phyloP scores from a whole-genome alignment of 1,140 invertebrate genomes.

The Ceratitis capitata region DNA sequence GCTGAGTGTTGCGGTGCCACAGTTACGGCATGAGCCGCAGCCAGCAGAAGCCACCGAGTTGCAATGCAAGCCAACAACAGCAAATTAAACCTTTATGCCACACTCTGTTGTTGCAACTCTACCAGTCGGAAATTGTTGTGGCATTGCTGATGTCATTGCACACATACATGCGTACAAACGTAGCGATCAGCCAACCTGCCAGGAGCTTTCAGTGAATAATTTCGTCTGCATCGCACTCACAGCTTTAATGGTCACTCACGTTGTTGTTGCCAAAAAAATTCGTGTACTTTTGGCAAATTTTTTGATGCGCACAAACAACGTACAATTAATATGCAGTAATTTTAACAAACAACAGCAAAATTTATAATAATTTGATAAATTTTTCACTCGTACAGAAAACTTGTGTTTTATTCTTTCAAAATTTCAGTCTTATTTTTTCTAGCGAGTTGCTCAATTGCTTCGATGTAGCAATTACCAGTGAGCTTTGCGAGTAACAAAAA shows the following conservation, averaged over 20 bases:
- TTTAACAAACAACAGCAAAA: too few relatives aligned
- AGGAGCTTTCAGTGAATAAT: background rate
- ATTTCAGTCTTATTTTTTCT: too few relatives aligned
- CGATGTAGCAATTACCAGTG: too few relatives aligned
- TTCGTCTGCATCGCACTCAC: background rate
- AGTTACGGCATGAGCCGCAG: background rate
- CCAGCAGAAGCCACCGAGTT: background rate
- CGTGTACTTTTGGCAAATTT: background rate
- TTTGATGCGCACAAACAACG: background rate
- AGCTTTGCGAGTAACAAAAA: too few relatives aligned
- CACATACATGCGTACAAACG: background rate
- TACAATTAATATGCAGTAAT: background rate
- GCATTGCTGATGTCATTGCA: background rate
- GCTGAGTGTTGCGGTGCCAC: slow-evolving; percentile 21
- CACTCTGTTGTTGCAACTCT: slow-evolving; percentile 1
- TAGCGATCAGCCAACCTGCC: background rate
- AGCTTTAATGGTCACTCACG: background rate
- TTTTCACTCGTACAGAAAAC: too few relatives aligned
- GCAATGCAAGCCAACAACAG: background rate
- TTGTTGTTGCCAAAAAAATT: background rate
- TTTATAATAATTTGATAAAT: too few relatives aligned
- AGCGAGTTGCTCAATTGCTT: too few relatives aligned
- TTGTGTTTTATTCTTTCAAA: too few relatives aligned
- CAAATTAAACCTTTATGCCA: background rate
- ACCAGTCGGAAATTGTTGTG: slow-evolving; percentile 19